Evolutionary conservation across 1,140 invertebrate species (phyloP).

Genomic region (Eueides isabella): DNA sequence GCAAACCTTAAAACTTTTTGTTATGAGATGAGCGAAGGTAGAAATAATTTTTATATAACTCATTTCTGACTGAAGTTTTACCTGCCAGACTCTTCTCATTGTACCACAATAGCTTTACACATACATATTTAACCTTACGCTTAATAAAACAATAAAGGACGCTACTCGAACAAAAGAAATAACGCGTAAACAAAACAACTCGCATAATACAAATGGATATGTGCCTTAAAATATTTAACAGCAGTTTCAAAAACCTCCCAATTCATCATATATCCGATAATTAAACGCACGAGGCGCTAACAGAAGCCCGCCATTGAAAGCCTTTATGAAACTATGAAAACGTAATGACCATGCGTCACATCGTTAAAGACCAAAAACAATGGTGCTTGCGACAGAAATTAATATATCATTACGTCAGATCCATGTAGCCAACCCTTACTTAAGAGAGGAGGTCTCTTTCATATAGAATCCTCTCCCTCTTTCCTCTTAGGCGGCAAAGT

Average conservation of each 20-base stretch:
- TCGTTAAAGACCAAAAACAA: slow-evolving; percentile 81
- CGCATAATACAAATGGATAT: slow-evolving; percentile 22
- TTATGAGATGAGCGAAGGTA: too few species aligned
- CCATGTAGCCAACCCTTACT: slow-evolving; percentile 75
- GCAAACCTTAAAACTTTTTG: too few species aligned
- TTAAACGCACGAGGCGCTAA: slow-evolving; percentile 69
- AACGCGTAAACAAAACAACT: slow-evolving; percentile 17
- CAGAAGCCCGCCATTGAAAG: slow-evolving; percentile 61
- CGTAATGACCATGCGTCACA: slow-evolving; percentile 80
- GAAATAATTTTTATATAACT: too few species aligned
- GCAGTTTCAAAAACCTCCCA: slow-evolving; percentile 31
- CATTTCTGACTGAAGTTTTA: too few species aligned
- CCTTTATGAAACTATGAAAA: slow-evolving; percentile 81
- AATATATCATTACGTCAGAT: slow-evolving; percentile 83
- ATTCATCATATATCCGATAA: slow-evolving; percentile 62
- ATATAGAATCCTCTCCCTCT: slow-evolving; percentile 41
- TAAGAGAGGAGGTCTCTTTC: slow-evolving; percentile 42
- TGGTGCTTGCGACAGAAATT: slow-evolving; percentile 79
- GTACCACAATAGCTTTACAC: neutral
- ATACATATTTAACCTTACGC: neutral
- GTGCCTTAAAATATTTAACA: slow-evolving; percentile 25
- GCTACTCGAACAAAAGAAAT: neutral
- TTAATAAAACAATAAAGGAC: neutral
- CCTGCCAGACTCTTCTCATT: neutral
- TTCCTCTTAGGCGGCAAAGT: slow-evolving; percentile 60